Evolutionary conservation across 1,140 invertebrate genomes (phyloP), one percentile per base, ranked within the genome.

Genomic region (Danaus plexippus): DNA sequence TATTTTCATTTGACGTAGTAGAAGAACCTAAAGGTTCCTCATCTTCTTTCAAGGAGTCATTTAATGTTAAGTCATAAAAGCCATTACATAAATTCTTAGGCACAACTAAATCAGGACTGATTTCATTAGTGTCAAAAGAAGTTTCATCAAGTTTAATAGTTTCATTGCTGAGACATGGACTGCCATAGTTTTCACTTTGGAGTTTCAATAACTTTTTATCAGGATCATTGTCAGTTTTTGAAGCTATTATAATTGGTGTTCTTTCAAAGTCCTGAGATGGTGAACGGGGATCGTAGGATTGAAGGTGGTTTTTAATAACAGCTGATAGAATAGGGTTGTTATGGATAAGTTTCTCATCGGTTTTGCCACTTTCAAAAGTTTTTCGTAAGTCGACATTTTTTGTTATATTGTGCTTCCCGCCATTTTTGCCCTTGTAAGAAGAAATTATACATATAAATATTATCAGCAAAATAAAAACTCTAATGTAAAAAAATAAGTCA

Each of bases 261-360:
- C 84, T 62, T 54, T 87, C 80, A 77, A 87, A 79, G 18, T 87
- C 84, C 54, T 81, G 77, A 48, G 82, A 76, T 43, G 84, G 84
- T 9, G 84, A 87, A 8, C 84, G 75, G 48, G 84, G 84, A 53
- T 87, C 84, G 67, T 80, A 87, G 12, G 75, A 84, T 12, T 85
- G 84, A 42, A 87, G 71, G 50, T 85, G 84, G 62, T 85, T 87
- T 61, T 85, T 85, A 52, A 85, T 85, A 54, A 87, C 84, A 52
- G 84, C 84, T 13, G 84, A 78, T 9, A 87, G 58, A 52, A 85
- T 85, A 6, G 84, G 82, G 59, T 87, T 87, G 40, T 87, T 87
- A 42, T 80, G 80, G 59, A 85, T 80, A 18, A 83, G 59, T 50
- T 85, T 85, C 53, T 78, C 77, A 43, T 87, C 77, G 22, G 58